Evolutionary conservation across 2,888 invertebrate genomes (phyloP).

Genomic region (Acrobasis suavella): DNA sequence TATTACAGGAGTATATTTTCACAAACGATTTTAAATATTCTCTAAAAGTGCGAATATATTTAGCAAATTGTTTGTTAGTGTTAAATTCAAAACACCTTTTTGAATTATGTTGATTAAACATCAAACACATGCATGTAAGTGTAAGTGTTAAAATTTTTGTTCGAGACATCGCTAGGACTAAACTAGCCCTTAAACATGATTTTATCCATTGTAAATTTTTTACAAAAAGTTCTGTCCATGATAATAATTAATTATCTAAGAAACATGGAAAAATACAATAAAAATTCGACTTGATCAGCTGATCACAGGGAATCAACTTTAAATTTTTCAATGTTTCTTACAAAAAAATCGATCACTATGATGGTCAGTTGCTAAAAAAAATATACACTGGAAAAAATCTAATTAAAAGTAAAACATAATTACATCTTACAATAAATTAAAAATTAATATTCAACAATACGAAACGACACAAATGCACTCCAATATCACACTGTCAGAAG

Average conservation of each 20-base stretch:
- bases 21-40: background rate
- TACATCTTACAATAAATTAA: slow-evolving; percentile 1
- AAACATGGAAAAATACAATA: no score
- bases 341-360: no score
- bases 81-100: background rate
- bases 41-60: slow-evolving; percentile 3
- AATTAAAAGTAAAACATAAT: background rate
- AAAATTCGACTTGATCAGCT: no score
- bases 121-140: background rate
- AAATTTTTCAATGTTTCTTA: no score
- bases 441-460: background rate
- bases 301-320: no score
- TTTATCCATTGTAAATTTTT: background rate
- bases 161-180: background rate
- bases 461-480: slow-evolving; percentile 7
- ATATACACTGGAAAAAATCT: no score
- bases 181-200: background rate
- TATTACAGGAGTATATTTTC: background rate
- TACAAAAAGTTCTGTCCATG: background rate
- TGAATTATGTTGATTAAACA: background rate
- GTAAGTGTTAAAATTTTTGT: background rate
- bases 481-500: slow-evolving; percentile 3
- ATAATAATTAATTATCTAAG: no score
- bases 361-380: no score
- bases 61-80: slow-evolving; percentile 1